Conservation (phyloP, 2,113 vertebrate genomes). For the Cynopterus brachyotis region DNA sequence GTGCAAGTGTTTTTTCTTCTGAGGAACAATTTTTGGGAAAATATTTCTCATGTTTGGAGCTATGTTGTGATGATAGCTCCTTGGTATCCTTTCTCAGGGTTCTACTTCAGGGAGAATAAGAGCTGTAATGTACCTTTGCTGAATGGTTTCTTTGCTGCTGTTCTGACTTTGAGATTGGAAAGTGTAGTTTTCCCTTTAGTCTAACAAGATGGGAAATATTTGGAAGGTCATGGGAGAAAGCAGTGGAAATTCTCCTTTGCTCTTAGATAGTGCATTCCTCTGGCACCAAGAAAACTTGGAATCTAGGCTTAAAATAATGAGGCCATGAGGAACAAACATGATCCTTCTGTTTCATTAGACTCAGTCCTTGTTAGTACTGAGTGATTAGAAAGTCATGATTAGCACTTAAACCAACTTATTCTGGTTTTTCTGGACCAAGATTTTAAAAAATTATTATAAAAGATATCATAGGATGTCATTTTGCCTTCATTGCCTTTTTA, state of each 20-base stretch:
- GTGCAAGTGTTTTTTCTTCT: neutral
- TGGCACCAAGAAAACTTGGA: constrained; percentile 49
- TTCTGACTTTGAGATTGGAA: neutral
- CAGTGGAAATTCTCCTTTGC: constrained; percentile 49
- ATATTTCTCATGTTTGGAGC: neutral
- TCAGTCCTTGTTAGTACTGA: neutral
- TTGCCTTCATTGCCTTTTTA: neutral
- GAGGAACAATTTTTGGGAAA: neutral
- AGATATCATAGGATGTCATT: neutral
- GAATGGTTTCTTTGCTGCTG: neutral
- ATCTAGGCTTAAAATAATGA: constrained; percentile 55
- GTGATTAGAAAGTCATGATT: neutral
- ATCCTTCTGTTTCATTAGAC: neutral
- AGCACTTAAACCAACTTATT: neutral
- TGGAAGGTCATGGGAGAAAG: constrained; percentile 71
- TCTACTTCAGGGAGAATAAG: constrained; percentile 31
- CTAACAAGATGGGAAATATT: constrained; percentile 31
- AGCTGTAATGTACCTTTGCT: neutral
- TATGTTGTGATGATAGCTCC: neutral
- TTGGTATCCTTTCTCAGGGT: neutral
- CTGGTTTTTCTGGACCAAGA: neutral
- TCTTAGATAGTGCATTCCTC: constrained; percentile 42
- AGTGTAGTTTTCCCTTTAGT: neutral
- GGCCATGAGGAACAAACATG: neutral
- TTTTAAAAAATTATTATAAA: neutral